These are phyloP conservation scores for Osmoderma eremita DNA, from an alignment of 2,888 invertebrate species.

Conservation along the genomic window DNA sequence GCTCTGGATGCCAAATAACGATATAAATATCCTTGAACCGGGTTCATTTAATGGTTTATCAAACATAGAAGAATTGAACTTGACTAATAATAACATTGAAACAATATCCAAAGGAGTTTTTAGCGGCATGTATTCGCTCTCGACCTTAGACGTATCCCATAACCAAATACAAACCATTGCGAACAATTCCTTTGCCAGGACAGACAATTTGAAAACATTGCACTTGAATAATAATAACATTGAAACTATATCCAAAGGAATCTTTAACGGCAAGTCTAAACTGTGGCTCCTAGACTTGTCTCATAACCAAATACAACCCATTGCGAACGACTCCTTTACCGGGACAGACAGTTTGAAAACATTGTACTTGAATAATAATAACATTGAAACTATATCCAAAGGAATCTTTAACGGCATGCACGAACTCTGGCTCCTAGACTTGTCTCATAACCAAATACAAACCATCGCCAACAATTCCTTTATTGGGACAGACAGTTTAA, in stretches of 20 bases:
- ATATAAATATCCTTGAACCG: not conserved
- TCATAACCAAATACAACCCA: no score
- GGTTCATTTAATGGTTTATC: constrained; percentile 12
- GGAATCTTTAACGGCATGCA: constrained; percentile 7
- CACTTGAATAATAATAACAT: constrained; percentile 12
- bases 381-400: constrained; percentile 11
- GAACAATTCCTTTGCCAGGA: no score
- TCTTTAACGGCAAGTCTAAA: no score
- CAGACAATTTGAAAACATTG: no score
- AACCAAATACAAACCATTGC: no score
- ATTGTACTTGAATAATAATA: constrained; percentile 13
- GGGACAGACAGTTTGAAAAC: no score
- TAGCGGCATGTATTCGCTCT: no score
- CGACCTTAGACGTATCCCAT: no score
- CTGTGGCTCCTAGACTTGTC: no score
- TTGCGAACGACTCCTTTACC: no score
- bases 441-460: constrained; percentile 16
- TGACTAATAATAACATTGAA: not conserved
- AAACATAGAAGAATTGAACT: not conserved
- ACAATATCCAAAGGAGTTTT: no score
- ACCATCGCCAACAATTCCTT: not conserved
- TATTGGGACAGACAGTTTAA: constrained; percentile 2
- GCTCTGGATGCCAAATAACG: not conserved
- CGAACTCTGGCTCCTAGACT: not conserved
- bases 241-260: no score